These are phyloP conservation scores for Dryoscopus gambensis DNA, from an alignment of 2,113 vertebrate genomes.

Conservation along the genomic window DNA sequence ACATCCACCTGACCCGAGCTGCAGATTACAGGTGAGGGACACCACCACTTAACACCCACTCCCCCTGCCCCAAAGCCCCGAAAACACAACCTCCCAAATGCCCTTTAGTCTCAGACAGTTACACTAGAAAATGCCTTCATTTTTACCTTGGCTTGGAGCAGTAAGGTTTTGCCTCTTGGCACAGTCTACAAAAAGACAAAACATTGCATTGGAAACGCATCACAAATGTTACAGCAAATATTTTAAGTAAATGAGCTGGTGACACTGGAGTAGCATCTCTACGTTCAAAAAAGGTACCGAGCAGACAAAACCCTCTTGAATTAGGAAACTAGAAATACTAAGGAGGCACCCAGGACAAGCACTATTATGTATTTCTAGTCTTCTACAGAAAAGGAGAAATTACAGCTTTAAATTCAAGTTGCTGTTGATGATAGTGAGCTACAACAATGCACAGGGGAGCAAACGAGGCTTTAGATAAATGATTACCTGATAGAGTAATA, in stretches of 20 bases:
- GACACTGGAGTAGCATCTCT: not conserved
- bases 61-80: not conserved
- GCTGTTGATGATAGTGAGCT: not conserved
- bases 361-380: not conserved
- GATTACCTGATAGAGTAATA: not conserved
- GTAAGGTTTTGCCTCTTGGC: conserved; percentile 89
- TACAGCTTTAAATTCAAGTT: not conserved
- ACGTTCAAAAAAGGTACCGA: not conserved
- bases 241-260: not conserved
- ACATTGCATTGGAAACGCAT: not conserved
- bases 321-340: not conserved
- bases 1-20: rapidly evolving
- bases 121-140: not conserved
- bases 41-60: not conserved
- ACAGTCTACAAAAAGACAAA: conserved; percentile 78
- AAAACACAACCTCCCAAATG: not conserved
- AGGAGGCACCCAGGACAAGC: not conserved
- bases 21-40: not conserved
- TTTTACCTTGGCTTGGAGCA: conserved; percentile 96
- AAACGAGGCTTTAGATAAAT: not conserved
- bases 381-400: not conserved
- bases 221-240: not conserved
- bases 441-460: not conserved
- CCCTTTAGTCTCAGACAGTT: not conserved
- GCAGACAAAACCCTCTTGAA: not conserved